Evolutionary conservation across 2,888 invertebrate genomes (phyloP), one percentile per base, ranked within the genome.

Genomic region (Clepsis dumicolana): DNA sequence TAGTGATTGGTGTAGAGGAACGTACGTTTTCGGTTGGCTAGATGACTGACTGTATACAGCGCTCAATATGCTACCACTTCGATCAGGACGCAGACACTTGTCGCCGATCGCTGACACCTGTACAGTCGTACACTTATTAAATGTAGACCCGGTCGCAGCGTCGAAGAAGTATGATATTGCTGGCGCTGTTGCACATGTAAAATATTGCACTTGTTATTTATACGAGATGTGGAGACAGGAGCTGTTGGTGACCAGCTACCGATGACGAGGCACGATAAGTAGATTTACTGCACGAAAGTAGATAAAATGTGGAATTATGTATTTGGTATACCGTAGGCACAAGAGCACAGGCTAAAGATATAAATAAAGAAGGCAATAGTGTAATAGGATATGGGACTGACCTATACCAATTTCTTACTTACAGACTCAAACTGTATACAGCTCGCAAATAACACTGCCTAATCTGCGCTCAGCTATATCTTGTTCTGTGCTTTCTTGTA

Each of bases 361-460:
- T 63, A 53, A 64, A 64, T 41, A 56, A 50, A 44, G 66, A 70
- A 72, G 69, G 73, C 72, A 72, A 84, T 84, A 81, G 59, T 64
- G 68, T 79, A 77, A 75, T 81, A 83, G 82, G 81, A 80, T 75
- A 78, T 80, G 85, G 88, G 86, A 86, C 84, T 81, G 80, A 81
- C 78, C 80, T 79, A 79, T 76, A 77, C 77, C 77, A 74, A 74
- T 70, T 72, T 81, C 74, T 76, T 83, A 85, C 78, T 83, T 76
- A 84, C 82, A 85, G 75, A 85, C 80, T 70, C 75, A 75, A 78
- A 81, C 83, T 85, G 80, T 81, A 83, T 85, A 84, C 85, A 85
- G 87, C 89, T 89, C 87, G 93, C 93, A 84, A 91, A 90, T 93
- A 93, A 93, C 92, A 88, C 85, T 79, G 93, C 93, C 93, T 93